A percentile compares a stretch with the other conserved stretches of the same genome.
Conservation (phyloP, 2,113 vertebrate genomes). For the Aptenodytes patagonicus region DNA sequence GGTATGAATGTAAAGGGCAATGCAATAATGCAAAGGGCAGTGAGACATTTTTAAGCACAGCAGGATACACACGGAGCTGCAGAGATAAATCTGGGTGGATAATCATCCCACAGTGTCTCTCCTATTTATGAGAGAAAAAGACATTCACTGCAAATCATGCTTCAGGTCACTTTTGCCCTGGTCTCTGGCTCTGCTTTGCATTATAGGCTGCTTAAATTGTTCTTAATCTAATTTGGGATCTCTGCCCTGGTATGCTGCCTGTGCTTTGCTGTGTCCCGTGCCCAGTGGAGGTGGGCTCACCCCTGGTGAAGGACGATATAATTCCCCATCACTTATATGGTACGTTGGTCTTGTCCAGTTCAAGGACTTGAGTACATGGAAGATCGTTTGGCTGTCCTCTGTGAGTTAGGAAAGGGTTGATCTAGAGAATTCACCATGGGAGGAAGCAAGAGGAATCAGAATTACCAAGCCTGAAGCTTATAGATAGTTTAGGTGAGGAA, state of each 20-base stretch:
- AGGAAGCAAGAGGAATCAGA: background rate
- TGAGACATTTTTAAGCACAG: slow-evolving; percentile 61
- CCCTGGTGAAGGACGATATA: background rate
- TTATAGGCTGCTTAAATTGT: background rate
- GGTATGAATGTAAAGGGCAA: slow-evolving; percentile 66
- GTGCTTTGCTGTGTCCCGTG: rapidly evolving
- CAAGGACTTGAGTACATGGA: background rate
- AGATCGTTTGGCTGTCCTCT: background rate
- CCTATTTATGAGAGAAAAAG: slow-evolving; percentile 32
- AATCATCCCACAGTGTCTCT: slow-evolving; percentile 43
- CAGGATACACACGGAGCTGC: slow-evolving; percentile 39
- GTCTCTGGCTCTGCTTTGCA: background rate
- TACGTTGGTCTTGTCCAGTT: background rate
- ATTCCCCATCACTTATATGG: rapidly evolving
- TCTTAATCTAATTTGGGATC: background rate
- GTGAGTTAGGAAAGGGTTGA: background rate
- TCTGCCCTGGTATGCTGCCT: background rate
- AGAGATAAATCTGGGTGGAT: slow-evolving; percentile 58
- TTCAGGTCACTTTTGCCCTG: background rate
- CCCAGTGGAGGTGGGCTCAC: background rate
- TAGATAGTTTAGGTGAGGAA: background rate
- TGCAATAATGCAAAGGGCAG: slow-evolving; percentile 69
- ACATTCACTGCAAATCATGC: slow-evolving; percentile 11
- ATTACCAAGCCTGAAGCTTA: background rate
- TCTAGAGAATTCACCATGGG: background rate